Percentiles rank a stretch among this genome's conserved stretches.
Conservation (phyloP, 1,140 invertebrate genomes). For the Proctacanthus coquilletti region DNA sequence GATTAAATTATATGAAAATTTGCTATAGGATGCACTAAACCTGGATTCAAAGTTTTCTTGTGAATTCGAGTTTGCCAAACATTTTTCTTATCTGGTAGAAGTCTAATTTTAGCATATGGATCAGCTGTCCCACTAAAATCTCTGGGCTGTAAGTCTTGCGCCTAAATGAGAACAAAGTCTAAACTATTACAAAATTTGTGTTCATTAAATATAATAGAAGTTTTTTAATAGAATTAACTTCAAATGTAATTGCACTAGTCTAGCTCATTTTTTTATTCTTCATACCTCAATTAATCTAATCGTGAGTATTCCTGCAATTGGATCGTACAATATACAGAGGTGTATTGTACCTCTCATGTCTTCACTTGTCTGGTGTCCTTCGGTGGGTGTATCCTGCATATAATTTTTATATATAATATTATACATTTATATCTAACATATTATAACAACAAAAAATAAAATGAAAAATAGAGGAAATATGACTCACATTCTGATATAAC, state of each 20-base stretch:
- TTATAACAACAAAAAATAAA: not conserved
- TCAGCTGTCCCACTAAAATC: conserved; percentile 42
- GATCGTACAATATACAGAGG: conserved; percentile 33
- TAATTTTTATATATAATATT: not conserved
- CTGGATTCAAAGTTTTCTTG: conserved; percentile 45
- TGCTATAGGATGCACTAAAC: too few relatives aligned
- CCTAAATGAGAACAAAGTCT: conserved; percentile 20
- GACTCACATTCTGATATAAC: conserved; percentile 31
- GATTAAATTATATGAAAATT: conserved; percentile 10
- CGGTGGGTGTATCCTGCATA: not conserved
- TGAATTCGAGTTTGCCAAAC: conserved; percentile 46
- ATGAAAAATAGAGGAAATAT: not conserved
- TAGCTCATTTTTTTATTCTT: too few relatives aligned
- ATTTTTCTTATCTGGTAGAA: conserved; percentile 39
- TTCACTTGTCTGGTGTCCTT: conserved; percentile 14
- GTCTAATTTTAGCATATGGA: conserved; percentile 41
- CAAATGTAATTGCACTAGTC: conserved; percentile 4
- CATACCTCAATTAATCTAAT: conserved; percentile 34
- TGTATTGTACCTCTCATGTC: conserved; percentile 35
- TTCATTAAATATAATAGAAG: not conserved
- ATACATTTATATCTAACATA: conserved; percentile 9
- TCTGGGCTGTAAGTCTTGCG: conserved; percentile 38
- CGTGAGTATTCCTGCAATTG: conserved; percentile 32
- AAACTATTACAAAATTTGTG: not conserved
- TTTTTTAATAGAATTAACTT: not conserved